Conservation (phyloP, 2,888 invertebrate species). For the Acronicta aceris region DNA sequence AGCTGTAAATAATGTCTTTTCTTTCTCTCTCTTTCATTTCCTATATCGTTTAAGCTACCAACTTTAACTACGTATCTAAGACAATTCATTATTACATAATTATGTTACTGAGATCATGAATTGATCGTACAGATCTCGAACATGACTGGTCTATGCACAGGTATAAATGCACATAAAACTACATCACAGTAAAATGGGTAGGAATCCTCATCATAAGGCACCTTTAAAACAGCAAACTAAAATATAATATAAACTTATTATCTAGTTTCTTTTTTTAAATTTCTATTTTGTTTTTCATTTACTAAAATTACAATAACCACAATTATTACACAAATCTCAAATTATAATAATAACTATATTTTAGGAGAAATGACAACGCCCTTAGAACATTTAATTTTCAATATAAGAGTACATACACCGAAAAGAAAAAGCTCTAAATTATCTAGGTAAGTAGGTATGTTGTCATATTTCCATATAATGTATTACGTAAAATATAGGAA, state of each 20-base stretch:
- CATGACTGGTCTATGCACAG: conserved; percentile 40
- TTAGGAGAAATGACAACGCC: conserved; percentile 10
- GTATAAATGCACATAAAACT: conserved; percentile 38
- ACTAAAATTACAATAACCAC: conserved; percentile 18
- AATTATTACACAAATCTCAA: conserved; percentile 14
- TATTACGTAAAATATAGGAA: conserved; percentile 11
- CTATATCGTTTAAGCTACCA: conserved; percentile 55
- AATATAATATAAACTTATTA: conserved; percentile 8
- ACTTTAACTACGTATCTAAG: conserved; percentile 29
- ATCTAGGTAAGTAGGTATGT: not conserved
- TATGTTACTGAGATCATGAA: conserved; percentile 50
- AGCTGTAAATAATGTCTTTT: conserved; percentile 50
- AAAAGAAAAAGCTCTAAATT: not conserved
- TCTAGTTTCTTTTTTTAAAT: conserved; percentile 12
- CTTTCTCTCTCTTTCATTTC: conserved; percentile 22
- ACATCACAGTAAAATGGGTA: conserved; percentile 53
- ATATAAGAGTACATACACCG: not conserved
- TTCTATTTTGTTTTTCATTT: conserved; percentile 14
- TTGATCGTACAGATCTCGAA: conserved; percentile 53
- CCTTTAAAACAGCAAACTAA: conserved; percentile 22
- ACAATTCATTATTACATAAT: conserved; percentile 20
- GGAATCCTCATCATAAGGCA: conserved; percentile 28
- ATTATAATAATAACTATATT: conserved; percentile 9
- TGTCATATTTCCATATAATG: conserved; percentile 13
- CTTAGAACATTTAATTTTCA: conserved; percentile 1